Evolutionary conservation across 2,888 invertebrate genomes (phyloP).

Genomic region (Lymantria monacha): DNA sequence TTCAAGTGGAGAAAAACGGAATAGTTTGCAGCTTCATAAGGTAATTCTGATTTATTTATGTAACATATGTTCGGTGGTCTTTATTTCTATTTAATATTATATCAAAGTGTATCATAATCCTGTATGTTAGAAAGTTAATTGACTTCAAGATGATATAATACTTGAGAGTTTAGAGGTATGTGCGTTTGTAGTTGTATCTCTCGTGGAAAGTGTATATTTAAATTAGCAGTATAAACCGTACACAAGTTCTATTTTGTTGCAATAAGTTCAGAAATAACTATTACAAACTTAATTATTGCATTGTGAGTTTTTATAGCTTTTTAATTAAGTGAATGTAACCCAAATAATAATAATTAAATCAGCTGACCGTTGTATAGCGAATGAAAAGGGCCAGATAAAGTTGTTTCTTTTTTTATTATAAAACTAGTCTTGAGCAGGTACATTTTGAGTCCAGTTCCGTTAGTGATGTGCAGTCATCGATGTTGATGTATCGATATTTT

Average conservation of each 20-base stretch:
- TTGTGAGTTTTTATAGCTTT: not conserved
- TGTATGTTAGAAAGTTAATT: conserved; percentile 35
- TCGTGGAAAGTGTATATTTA: conserved; percentile 25
- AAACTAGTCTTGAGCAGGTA: conserved; percentile 24
- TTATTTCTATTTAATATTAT: conserved; percentile 22
- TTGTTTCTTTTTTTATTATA: conserved; percentile 15
- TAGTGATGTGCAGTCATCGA: conserved; percentile 31
- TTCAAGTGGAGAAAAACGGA: conserved; percentile 64
- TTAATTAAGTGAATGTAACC: not conserved
- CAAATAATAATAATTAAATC: conserved; percentile 21
- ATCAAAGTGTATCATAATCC: conserved; percentile 24
- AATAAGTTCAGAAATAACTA: conserved; percentile 18
- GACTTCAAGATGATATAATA: conserved; percentile 20
- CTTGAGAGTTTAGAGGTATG: conserved; percentile 13
- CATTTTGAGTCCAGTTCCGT: conserved; percentile 25
- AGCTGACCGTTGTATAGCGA: conserved; percentile 23
- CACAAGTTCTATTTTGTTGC: conserved; percentile 13
- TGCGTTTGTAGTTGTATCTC: conserved; percentile 14
- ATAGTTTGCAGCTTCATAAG: conserved; percentile 64
- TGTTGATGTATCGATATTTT: conserved; percentile 1
- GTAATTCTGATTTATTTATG: conserved; percentile 56
- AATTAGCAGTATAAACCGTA: conserved; percentile 21
- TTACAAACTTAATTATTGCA: conserved; percentile 6
- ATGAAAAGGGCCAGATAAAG: conserved; percentile 12
- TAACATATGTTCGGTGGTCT: conserved; percentile 60